Conservation (phyloP, 92 coral and sea anemone species). For the Zoanthus sansibaricus region DNA sequence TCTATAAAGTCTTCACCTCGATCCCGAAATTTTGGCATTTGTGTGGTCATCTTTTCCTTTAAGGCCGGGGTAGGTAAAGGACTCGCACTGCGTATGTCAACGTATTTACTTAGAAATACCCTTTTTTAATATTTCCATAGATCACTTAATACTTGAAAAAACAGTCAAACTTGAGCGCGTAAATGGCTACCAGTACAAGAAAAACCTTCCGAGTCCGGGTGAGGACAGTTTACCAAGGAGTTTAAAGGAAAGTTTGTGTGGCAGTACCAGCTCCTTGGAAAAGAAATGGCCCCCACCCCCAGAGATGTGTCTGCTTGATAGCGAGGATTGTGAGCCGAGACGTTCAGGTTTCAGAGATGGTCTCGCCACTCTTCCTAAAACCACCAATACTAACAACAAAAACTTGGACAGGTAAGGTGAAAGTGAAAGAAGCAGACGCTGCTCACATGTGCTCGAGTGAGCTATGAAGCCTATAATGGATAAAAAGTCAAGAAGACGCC, state of each 20-base stretch:
- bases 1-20: no score
- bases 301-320: constrained; percentile 25
- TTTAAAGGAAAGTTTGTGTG: constrained; percentile 11
- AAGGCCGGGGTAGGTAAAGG: not conserved
- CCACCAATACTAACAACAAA: constrained; percentile 33
- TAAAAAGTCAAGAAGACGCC: no score
- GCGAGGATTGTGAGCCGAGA: constrained; percentile 4
- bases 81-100: not conserved
- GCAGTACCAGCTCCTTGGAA: constrained; percentile 20
- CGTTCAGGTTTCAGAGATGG: not conserved
- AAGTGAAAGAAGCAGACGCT: not conserved
- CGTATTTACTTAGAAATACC: not conserved
- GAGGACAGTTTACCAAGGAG: constrained; percentile 32
- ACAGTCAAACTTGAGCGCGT: constrained; percentile 29
- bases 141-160: not conserved
- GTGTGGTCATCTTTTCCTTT: no score
- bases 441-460: no score
- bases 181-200: constrained; percentile 40
- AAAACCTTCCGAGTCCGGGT: not conserved
- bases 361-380: constrained; percentile 18
- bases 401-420: constrained; percentile 31
- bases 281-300: constrained; percentile 48
- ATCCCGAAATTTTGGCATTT: no score
- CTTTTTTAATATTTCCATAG: not conserved
- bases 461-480: no score